Evolutionary conservation across 1,140 invertebrate genomes (phyloP).

Genomic region (Heliconius hermathena): DNA sequence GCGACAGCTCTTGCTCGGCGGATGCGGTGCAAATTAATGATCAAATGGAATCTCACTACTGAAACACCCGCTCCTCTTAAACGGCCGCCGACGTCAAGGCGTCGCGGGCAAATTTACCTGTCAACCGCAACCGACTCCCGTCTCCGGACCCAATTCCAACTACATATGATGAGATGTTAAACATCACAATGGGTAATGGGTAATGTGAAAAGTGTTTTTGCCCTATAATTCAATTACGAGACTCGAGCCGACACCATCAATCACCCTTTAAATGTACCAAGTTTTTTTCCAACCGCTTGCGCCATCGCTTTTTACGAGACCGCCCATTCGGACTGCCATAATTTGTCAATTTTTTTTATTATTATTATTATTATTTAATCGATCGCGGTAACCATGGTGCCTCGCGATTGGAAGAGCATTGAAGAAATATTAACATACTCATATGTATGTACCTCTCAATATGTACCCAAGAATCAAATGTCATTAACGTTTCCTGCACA

Average conservation of each 20-base stretch:
- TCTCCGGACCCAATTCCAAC: constrained; percentile 43
- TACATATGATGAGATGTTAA: constrained; percentile 38
- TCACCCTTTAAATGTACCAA: constrained; percentile 79
- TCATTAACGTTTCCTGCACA: constrained; percentile 73
- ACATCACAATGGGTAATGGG: constrained; percentile 50
- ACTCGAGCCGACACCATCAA: constrained; percentile 64
- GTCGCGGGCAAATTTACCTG: constrained; percentile 39
- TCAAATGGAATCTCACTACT: constrained; percentile 61
- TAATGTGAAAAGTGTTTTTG: constrained; percentile 58
- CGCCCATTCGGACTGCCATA: constrained; percentile 56
- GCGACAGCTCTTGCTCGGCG: constrained; percentile 50
- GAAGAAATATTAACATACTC: constrained; percentile 63
- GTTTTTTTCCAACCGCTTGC: constrained; percentile 63
- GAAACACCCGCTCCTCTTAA: constrained; percentile 45
- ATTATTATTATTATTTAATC: constrained; percentile 55
- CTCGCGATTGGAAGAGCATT: constrained; percentile 39
- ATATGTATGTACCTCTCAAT: constrained; percentile 18
- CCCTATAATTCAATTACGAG: constrained; percentile 75
- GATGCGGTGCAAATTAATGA: constrained; percentile 66
- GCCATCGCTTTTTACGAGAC: constrained; percentile 60
- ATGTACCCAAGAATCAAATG: constrained; percentile 68
- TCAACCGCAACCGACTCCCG: constrained; percentile 21
- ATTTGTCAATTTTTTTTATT: constrained; percentile 60
- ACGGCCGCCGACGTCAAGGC: constrained; percentile 40
- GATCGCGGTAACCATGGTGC: constrained; percentile 54